Conservation (phyloP, 2,797 vertebrate genomes). For the Parotocinclus haroldoi region DNA sequence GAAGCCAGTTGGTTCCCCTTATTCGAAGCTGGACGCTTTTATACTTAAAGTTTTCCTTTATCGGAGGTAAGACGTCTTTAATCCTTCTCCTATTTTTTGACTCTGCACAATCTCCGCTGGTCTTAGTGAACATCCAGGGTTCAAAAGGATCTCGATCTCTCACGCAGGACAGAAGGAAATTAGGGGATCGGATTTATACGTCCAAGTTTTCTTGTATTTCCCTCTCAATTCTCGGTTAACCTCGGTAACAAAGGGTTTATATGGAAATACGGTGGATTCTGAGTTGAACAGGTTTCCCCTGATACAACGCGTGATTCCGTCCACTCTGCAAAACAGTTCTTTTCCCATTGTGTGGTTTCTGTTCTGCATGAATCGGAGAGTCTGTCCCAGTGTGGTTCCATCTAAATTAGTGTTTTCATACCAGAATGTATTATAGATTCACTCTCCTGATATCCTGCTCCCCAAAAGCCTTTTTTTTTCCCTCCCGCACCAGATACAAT, state of each 20-base stretch:
- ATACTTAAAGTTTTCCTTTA: background rate
- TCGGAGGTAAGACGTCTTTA: background rate
- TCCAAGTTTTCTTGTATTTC: slow-evolving; percentile 6
- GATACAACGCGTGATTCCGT: too few relatives aligned
- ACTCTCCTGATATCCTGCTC: too few relatives aligned
- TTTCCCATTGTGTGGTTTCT: too few relatives aligned
- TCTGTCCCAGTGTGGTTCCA: too few relatives aligned
- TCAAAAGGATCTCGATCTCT: slow-evolving; percentile 1
- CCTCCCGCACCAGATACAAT: too few relatives aligned
- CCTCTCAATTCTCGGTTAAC: slow-evolving; percentile 11
- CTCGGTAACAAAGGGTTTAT: background rate
- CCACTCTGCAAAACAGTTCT: too few relatives aligned
- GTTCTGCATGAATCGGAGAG: too few relatives aligned
- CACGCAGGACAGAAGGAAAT: slow-evolving; percentile 1
- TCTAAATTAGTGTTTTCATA: too few relatives aligned
- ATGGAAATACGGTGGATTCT: background rate
- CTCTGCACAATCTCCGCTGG: background rate
- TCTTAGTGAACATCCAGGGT: slow-evolving; percentile 3
- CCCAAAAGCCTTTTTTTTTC: too few relatives aligned
- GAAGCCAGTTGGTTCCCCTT: slow-evolving; percentile 15
- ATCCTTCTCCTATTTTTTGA: background rate
- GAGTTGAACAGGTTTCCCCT: too few relatives aligned
- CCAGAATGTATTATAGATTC: too few relatives aligned
- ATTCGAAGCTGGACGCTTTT: slow-evolving; percentile 6
- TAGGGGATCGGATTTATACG: background rate